Conservation (phyloP, 2,888 invertebrate species). For the Lasioglossum vierecki region DNA sequence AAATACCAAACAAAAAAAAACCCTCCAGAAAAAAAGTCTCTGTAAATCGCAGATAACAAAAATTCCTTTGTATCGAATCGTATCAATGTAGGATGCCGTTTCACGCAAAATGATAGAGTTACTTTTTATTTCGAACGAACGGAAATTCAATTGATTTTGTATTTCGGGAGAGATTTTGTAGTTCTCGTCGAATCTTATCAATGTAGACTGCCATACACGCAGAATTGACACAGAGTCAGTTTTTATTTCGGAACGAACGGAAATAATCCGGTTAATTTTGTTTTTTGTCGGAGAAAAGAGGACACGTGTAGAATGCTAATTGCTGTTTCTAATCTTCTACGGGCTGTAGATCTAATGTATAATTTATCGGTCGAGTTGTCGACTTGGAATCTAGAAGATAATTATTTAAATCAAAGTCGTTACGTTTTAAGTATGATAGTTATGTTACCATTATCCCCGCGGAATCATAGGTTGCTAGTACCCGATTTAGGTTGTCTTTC, state of each 20-base stretch:
- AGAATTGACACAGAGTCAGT: conserved; percentile 6
- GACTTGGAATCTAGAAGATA: conserved; percentile 6
- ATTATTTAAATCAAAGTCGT: conserved; percentile 9
- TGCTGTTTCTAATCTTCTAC: not conserved
- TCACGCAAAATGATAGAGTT: conserved; percentile 25
- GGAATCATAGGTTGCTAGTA: conserved; percentile 11
- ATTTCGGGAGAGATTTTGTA: not conserved
- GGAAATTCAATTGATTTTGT: not conserved
- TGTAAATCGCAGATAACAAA: not conserved
- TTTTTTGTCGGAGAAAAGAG: not conserved
- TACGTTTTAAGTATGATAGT: conserved; percentile 2
- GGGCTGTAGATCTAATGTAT: not conserved
- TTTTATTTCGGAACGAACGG: conserved; percentile 1
- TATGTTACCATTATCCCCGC: not conserved
- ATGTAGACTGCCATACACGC: conserved; percentile 5
- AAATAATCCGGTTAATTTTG: not conserved
- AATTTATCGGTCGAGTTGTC: not conserved
- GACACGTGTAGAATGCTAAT: not conserved
- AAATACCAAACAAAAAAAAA: not conserved
- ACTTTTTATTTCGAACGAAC: conserved; percentile 13
- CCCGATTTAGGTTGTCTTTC: conserved; percentile 2
- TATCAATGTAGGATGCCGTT: conserved; percentile 17
- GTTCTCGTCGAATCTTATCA: conserved; percentile 15
- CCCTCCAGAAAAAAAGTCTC: not conserved
- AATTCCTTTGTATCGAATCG: conserved; percentile 15